Evolutionary conservation across 2,888 invertebrate species (phyloP).

Genomic region (Encarsia formosa): DNA sequence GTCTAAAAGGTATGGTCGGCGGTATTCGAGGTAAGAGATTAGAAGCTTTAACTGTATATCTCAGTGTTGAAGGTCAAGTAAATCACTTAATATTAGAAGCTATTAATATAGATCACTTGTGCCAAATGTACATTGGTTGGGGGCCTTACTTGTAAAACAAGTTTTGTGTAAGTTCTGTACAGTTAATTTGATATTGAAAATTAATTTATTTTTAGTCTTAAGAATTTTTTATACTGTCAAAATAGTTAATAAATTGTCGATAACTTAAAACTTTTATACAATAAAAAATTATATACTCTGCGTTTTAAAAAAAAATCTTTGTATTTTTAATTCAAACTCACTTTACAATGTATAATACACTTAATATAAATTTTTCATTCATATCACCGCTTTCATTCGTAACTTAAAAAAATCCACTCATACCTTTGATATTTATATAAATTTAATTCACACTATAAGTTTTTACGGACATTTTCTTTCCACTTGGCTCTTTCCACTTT

Average conservation of each 20-base stretch:
- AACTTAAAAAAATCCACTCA: constrained; percentile 19
- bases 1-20: constrained; percentile 73
- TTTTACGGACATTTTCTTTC: constrained; percentile 87
- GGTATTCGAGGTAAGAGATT: constrained; percentile 45
- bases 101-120: constrained; percentile 79
- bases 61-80: constrained; percentile 93
- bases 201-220: constrained; percentile 17
- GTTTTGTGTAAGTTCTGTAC: constrained; percentile 1
- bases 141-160: constrained; percentile 71
- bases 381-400: constrained; percentile 23
- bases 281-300: constrained; percentile 6
- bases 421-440: constrained; percentile 13
- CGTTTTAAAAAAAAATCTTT: constrained; percentile 20
- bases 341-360: constrained; percentile 10
- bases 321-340: constrained; percentile 21
- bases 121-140: constrained; percentile 98
- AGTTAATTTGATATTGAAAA: constrained; percentile 4
- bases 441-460: constrained; percentile 13
- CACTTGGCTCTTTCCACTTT: constrained; percentile 93
- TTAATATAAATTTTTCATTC: constrained; percentile 24
- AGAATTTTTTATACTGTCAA: constrained; percentile 3
- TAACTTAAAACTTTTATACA: constrained; percentile 5
- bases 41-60: constrained; percentile 52
- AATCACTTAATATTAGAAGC: constrained; percentile 90
- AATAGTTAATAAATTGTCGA: constrained; percentile 3